Evolutionary conservation across 2,113 vertebrate genomes (phyloP), one percentile per base, ranked within the genome.

Genomic region (Amphilophus citrinellus): DNA sequence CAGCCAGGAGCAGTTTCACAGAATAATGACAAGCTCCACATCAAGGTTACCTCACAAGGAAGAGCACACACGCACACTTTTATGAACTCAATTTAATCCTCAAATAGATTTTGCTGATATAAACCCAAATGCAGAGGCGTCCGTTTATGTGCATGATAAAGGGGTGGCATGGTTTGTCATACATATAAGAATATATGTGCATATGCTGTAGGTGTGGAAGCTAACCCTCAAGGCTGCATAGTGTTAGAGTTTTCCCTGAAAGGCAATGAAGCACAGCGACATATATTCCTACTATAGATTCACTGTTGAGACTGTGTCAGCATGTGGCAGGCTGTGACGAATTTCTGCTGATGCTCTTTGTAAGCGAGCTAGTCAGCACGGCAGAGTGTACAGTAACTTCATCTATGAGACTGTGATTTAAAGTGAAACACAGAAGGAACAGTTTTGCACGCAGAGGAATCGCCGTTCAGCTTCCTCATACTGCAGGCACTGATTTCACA

Each of bases 401-500:
- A 60, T 77, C 81, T 58, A 11, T 1, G 35, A 61, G 61, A 65
- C 71, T 77, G 60, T 76, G 56, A 65, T 53, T 79, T 62, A 56
- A 63, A 82, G 6, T 22, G 65, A 63, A 76, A 66, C 20, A 0
- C 62, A 81, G 79, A 87, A 65, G 75, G 84, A 87, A 58, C 42
- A 66, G 79, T 73, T 87, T 7, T 39, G 47, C 35, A 18, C 35
- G 58, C 32, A 62, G 82, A 84, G 35, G 78, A 61, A 7, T 20
- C 14, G 50, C 79, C 22, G 2, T 63, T 76, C 14, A 17, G 82
- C 66, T 88, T 85, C 61, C 83, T 78, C 18, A n/a, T 11, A 13
- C 76, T 63, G 80, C 75, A 77, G 75, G 62, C 56, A 2, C 56
- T 32, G 87, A 91, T 92, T 90, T 93, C 90, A 91, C 85, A 92